Percentiles rank a stretch among this genome's conserved stretches.
These are phyloP conservation scores for Ciconia maguari DNA, from an alignment of 2,113 vertebrate species.

Conservation along the genomic window DNA sequence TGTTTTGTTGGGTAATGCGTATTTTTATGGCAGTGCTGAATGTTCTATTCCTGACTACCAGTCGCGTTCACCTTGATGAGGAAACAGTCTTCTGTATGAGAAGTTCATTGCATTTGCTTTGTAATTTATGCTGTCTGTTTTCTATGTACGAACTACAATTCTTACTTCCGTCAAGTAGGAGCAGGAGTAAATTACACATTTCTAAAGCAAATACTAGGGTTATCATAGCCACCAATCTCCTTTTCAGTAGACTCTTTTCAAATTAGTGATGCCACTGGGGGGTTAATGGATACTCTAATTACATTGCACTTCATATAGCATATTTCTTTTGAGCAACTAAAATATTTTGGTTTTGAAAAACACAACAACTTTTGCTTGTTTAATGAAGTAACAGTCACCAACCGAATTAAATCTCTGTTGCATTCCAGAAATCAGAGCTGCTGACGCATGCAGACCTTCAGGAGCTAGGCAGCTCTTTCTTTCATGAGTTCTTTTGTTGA, in stretches of 20 bases:
- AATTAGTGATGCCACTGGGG: not conserved
- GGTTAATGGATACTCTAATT: not conserved
- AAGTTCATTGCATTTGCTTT: not conserved
- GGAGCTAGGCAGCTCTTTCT: not conserved
- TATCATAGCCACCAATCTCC: not conserved
- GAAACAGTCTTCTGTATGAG: not conserved
- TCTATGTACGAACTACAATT: not conserved
- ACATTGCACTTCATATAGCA: not conserved
- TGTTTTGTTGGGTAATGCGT: not conserved
- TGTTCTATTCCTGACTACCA: not conserved
- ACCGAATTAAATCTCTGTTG: not conserved
- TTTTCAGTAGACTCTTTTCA: slow-evolving; percentile 1
- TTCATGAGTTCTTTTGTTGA: not conserved
- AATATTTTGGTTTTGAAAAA: not conserved
- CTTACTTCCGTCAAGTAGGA: not conserved
- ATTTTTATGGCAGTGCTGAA: not conserved
- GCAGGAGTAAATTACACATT: not conserved
- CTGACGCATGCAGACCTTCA: not conserved
- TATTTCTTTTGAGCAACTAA: not conserved
- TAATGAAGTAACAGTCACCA: not conserved
- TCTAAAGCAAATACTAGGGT: not conserved
- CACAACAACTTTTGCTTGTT: not conserved
- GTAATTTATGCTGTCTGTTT: not conserved
- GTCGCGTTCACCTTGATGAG: not conserved
- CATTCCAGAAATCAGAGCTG: not conserved